Base-by-base conservation (phyloP, 1,140 invertebrate species). In the Lepidostoma basale region DNA sequence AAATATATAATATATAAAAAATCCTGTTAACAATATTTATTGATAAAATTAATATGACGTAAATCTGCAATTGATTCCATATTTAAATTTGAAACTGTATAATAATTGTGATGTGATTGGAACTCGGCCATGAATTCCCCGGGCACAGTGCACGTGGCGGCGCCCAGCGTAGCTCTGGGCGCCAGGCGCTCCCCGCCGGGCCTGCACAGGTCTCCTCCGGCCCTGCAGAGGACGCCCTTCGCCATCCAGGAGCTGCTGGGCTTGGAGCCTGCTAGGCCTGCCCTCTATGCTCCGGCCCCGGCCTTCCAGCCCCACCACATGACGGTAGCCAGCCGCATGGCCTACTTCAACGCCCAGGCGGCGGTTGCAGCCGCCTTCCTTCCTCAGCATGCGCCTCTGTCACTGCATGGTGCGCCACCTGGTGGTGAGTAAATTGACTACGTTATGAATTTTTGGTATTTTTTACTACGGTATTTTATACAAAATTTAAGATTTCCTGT, bases 231-330 rank as follows among this genome's bases (percentile, higher is more conserved):
- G 73, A 94, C 92, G 70, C 93, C 93, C 14, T 96, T 96, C 82
- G 94, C 92, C 71, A 96, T 96, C 76, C 93, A 96, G 79, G 93
- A 96, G 83, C 85, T 96, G 72, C 83, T 96, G 74, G 93, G 93
- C 0, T 80, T 96, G 33, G 83, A 81, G 18, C 75, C 70, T 73
- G 74, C 62, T 78, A 82, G 66, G 74, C 75, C 20, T 75, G 1
- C 44, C n/a, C 56, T 76, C 75, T 76, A 85, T 80, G 68, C 81
- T 74, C 42, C 80, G 12, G 69, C 82, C 75, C 78, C 79, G 9
- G 79, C 81, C 77, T 81, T 85, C 74, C 85, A 82, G 36, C 80
- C 86, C 74, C 85, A 86, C 65, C 84, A 86, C 68, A 86, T 88
- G 77, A 86, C 87, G 26, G 79, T 87, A 78, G 88, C 88, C 72